Evolutionary conservation across 2,888 invertebrate species (phyloP).

Genomic region (Drosophila pseudotalamancana): DNA sequence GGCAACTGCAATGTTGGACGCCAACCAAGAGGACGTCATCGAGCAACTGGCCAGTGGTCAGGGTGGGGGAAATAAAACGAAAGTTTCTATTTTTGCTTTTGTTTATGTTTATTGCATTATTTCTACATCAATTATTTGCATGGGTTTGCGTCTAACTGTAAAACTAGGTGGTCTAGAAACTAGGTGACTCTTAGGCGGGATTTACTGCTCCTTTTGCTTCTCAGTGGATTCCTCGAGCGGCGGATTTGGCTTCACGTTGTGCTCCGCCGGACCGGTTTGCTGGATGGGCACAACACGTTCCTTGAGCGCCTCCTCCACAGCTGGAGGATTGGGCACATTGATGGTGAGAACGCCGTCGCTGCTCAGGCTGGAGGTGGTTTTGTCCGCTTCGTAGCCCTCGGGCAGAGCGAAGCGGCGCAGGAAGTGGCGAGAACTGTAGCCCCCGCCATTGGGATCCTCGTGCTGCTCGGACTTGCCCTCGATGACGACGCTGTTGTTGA

Average conservation of each 20-base stretch:
- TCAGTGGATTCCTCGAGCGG: conserved; percentile 5
- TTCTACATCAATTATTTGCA: too few relatives aligned
- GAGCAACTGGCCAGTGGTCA: background rate
- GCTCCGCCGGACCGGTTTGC: conserved; percentile 85
- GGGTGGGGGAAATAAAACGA: conserved; percentile 23
- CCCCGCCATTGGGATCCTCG: conserved; percentile 89
- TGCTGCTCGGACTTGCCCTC: conserved; percentile 92
- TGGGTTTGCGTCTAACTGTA: conserved; percentile 1
- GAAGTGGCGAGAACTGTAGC: conserved; percentile 90
- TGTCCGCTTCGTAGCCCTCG: conserved; percentile 89
- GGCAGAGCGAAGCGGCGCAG: conserved; percentile 90
- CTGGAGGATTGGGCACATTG: conserved; percentile 86
- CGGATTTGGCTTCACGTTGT: conserved; percentile 31
- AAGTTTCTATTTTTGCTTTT: conserved; percentile 20
- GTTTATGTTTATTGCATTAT: conserved; percentile 18
- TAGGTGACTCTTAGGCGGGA: background rate
- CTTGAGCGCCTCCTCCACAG: conserved; percentile 73
- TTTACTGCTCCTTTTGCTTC: conserved; percentile 5
- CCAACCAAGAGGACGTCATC: conserved; percentile 53
- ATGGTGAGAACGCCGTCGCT: conserved; percentile 90
- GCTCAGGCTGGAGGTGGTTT: conserved; percentile 90
- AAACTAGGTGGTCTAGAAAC: background rate
- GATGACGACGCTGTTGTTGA: conserved; percentile 88
- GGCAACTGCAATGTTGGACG: conserved; percentile 38
- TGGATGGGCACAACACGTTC: conserved; percentile 87